Evolutionary conservation across 2,888 invertebrate species (phyloP).

Genomic region (Serripes groenlandicus): DNA sequence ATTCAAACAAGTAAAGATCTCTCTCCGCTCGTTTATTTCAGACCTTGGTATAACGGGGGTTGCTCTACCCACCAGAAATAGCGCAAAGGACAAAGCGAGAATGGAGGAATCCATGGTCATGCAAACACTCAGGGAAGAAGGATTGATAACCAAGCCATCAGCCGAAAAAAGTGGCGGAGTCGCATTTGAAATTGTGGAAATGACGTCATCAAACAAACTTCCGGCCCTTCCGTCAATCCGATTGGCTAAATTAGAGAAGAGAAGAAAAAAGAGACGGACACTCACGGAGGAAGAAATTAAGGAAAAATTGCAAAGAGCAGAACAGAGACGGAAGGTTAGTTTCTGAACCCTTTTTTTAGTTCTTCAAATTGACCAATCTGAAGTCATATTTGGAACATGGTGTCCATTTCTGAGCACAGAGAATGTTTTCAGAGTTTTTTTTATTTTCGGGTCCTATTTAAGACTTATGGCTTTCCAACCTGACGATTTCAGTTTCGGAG

Average conservation of each 20-base stretch:
- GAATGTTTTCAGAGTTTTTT: no score
- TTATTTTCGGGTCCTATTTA: no score
- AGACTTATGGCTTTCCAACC: no score
- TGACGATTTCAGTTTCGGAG: no score
- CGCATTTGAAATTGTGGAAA: conserved; percentile 81
- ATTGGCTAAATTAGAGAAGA: conserved; percentile 80
- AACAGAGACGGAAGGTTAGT: conserved; percentile 81
- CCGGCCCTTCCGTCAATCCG: conserved; percentile 78
- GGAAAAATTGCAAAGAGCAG: conserved; percentile 82
- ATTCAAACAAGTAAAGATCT: no score
- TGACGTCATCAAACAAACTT: conserved; percentile 48
- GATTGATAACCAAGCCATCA: conserved; percentile 85
- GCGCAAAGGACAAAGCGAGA: conserved; percentile 84
- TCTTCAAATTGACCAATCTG: no score
- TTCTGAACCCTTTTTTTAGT: no score
- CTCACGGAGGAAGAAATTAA: conserved; percentile 83
- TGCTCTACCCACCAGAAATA: conserved; percentile 82
- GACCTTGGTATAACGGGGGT: conserved; percentile 84
- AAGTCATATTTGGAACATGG: no score
- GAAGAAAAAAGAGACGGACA: conserved; percentile 78
- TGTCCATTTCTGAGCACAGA: no score
- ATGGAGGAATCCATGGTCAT: conserved; percentile 84
- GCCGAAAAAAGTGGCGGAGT: conserved; percentile 83
- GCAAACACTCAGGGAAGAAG: conserved; percentile 85
- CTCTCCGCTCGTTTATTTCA: conserved; percentile 63